A percentile compares a stretch with the other conserved stretches of the same genome.
These are phyloP conservation scores for Pristionchus maxplancki DNA, from an alignment of 2,888 invertebrate genomes.

Conservation along the genomic window DNA sequence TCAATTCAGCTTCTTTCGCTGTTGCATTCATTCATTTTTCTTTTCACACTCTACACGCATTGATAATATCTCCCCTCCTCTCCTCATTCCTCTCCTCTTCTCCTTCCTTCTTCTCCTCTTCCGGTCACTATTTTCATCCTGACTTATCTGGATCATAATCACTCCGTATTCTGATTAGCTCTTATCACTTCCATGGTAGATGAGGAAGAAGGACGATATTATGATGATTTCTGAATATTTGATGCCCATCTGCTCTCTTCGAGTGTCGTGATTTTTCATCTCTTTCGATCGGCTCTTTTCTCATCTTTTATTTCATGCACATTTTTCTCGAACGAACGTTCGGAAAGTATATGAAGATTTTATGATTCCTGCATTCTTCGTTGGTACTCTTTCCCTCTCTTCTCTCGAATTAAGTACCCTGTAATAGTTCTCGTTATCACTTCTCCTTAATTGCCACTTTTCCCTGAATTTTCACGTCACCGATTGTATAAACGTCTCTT, in stretches of 20 bases:
- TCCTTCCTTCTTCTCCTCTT: background rate
- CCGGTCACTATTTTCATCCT: background rate
- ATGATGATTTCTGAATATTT: background rate
- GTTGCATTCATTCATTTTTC: background rate
- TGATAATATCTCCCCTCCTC: slow-evolving; percentile 39
- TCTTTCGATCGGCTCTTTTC: background rate
- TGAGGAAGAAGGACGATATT: background rate
- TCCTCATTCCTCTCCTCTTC: background rate
- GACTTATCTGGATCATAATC: background rate
- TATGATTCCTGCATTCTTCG: background rate
- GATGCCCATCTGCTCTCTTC: background rate
- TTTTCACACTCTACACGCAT: background rate
- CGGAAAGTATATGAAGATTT: background rate
- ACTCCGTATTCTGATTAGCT: background rate
- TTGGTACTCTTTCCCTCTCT: background rate
- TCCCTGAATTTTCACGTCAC: background rate
- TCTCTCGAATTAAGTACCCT: background rate
- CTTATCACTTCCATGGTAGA: background rate
- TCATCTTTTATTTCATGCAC: too few relatives aligned
- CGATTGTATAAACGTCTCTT: background rate
- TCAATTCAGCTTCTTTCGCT: slow-evolving; percentile 7
- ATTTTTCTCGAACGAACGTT: background rate
- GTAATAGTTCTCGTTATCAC: background rate
- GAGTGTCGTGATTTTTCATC: background rate
- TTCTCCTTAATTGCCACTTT: background rate